Conservation (phyloP, 2,113 vertebrate species). For the Trematocara nigrifrons region DNA sequence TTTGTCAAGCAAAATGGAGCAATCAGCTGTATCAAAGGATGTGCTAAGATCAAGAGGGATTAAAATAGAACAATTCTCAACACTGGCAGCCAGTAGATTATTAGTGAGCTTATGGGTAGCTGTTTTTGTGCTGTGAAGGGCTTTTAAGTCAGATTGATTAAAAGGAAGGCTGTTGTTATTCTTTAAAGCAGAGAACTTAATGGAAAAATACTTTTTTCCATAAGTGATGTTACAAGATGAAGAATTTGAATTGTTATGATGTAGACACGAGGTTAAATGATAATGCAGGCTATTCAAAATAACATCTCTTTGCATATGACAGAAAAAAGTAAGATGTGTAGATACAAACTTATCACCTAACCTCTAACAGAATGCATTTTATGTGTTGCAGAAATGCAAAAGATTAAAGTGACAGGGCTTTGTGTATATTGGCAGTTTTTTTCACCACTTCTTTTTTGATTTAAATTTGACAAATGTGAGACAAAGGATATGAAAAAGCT, state of each 20-base stretch:
- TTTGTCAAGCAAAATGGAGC: constrained; percentile 16
- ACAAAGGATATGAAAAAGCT: neutral
- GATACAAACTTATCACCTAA: neutral
- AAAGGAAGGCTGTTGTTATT: neutral
- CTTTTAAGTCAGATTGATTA: constrained; percentile 16
- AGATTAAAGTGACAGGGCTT: neutral
- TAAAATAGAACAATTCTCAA: constrained; percentile 2
- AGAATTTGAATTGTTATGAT: neutral
- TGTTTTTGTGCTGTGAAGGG: constrained; percentile 1
- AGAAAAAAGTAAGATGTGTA: neutral
- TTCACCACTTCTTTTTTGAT: neutral
- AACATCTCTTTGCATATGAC: neutral
- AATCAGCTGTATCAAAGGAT: constrained; percentile 20
- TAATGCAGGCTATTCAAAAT: neutral
- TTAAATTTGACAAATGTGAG: neutral
- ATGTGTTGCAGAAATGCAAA: neutral
- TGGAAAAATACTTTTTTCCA: neutral
- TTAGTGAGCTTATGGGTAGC: constrained; percentile 18
- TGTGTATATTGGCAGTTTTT: neutral
- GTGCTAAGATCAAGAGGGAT: constrained; percentile 22
- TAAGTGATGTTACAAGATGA: neutral
- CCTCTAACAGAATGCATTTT: neutral
- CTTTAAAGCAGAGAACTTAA: neutral
- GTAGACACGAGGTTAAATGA: neutral
- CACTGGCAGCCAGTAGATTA: constrained; percentile 12